A percentile compares a stretch with the other conserved stretches of the same genome.
Conservation (phyloP, 1,140 invertebrate genomes). For the Holcopasites calliopsidis region DNA sequence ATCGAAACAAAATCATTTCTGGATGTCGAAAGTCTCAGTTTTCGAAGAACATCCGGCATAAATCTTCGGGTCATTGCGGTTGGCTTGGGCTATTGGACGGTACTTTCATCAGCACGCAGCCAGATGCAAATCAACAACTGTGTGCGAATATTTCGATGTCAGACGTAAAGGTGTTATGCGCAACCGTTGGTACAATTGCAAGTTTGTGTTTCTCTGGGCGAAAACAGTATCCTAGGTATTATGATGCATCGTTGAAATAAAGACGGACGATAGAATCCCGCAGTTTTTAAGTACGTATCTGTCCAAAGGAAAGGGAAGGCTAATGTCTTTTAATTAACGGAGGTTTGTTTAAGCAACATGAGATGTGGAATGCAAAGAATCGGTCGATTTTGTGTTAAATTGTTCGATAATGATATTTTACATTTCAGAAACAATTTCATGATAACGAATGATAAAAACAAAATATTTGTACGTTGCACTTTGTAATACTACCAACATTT, state of each 20-base stretch:
- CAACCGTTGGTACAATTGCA: background rate
- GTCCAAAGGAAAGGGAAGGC: too few relatives aligned
- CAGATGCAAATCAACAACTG: constrained; percentile 5
- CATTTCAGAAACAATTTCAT: too few relatives aligned
- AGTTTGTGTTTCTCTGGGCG: background rate
- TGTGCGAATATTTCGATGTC: constrained; percentile 9
- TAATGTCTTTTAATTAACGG: background rate
- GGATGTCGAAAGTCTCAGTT: constrained; percentile 9
- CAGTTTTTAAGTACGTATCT: constrained; percentile 2
- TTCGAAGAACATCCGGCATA: constrained; percentile 5
- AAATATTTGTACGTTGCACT: too few relatives aligned
- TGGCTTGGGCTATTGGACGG: constrained; percentile 54
- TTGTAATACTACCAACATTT: background rate
- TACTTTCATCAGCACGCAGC: constrained; percentile 40
- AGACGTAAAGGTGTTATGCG: background rate
- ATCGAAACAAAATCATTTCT: constrained; percentile 19
- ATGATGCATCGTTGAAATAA: background rate
- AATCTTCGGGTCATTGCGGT: constrained; percentile 30
- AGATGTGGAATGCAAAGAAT: background rate
- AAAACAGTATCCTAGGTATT: background rate
- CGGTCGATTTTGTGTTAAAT: background rate
- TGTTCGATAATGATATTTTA: too few relatives aligned
- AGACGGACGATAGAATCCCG: background rate
- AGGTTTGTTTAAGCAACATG: background rate
- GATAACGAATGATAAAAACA: too few relatives aligned